Evolutionary conservation across 2,888 invertebrate species (phyloP).

Genomic region (Lepetodrilus schrolli): DNA sequence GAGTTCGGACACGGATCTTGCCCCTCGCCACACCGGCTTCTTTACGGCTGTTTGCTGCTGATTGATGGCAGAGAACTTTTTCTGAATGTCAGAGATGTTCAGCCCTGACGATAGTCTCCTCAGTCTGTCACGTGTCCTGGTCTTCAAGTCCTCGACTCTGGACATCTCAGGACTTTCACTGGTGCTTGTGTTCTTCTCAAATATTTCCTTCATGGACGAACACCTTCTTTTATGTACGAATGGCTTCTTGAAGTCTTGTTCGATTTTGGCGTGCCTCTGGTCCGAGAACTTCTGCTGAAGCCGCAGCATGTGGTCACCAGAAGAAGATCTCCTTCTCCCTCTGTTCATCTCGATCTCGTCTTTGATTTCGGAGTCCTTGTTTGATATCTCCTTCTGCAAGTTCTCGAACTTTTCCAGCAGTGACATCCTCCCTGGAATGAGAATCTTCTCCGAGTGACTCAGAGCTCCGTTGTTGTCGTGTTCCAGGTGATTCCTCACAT

Average conservation of each 20-base stretch:
- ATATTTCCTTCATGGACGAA: not conserved
- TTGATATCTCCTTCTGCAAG: slow-evolving; percentile 1
- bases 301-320: not conserved
- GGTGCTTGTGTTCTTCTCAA: slow-evolving; percentile 3
- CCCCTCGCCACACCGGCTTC: not conserved
- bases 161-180: not conserved
- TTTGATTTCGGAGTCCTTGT: not conserved
- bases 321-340: not conserved
- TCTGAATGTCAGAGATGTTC: slow-evolving; percentile 14
- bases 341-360: not conserved
- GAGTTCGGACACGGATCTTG: slow-evolving; percentile 11
- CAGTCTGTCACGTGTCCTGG: not conserved
- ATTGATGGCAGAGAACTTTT: not conserved
- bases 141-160: slow-evolving; percentile 1
- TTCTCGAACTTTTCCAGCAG: slow-evolving; percentile 21
- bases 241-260: not conserved
- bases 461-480: not conserved
- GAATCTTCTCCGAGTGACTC: not conserved
- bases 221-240: not conserved
- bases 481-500: not conserved
- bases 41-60: not conserved
- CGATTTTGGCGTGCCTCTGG: not conserved
- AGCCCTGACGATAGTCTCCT: slow-evolving; percentile 19
- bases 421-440: not conserved
- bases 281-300: slow-evolving; percentile 18